These are phyloP conservation scores for Rhabditoides inermis DNA, from an alignment of 2,888 invertebrate genomes.

Conservation along the genomic window DNA sequence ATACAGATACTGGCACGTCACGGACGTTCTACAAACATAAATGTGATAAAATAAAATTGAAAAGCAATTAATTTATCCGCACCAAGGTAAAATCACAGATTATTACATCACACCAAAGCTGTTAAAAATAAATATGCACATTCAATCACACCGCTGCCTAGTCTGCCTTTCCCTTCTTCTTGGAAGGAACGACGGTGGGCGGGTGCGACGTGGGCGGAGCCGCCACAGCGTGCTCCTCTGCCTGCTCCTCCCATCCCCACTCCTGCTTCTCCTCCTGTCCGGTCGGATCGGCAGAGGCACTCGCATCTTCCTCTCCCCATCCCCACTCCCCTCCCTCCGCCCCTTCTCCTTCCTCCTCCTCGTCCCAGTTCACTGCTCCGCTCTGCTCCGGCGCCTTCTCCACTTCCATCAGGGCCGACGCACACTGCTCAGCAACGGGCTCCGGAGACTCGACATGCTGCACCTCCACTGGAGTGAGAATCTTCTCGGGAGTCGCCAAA, in stretches of 20 bases:
- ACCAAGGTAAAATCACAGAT: too few species aligned
- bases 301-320: slow-evolving; percentile 1
- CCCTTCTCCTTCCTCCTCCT: background rate
- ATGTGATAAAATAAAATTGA: too few species aligned
- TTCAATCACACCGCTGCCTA: background rate
- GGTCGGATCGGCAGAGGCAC: background rate
- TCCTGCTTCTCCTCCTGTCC: background rate
- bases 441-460: background rate
- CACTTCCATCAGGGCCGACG: too few species aligned
- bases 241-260: slow-evolving; percentile 5
- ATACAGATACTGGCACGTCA: too few species aligned
- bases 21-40: too few species aligned
- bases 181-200: background rate
- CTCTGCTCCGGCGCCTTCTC: background rate
- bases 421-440: background rate
- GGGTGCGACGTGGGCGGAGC: background rate
- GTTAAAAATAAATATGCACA: background rate
- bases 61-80: too few species aligned
- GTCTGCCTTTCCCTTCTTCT: slow-evolving; percentile 5
- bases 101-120: background rate
- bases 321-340: slow-evolving; percentile 1
- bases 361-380: background rate
- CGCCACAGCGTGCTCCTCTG: background rate
- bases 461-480: too few species aligned
- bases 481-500: too few species aligned